Conservation (phyloP, 2,888 invertebrate genomes). For the Pandemis heparana region DNA sequence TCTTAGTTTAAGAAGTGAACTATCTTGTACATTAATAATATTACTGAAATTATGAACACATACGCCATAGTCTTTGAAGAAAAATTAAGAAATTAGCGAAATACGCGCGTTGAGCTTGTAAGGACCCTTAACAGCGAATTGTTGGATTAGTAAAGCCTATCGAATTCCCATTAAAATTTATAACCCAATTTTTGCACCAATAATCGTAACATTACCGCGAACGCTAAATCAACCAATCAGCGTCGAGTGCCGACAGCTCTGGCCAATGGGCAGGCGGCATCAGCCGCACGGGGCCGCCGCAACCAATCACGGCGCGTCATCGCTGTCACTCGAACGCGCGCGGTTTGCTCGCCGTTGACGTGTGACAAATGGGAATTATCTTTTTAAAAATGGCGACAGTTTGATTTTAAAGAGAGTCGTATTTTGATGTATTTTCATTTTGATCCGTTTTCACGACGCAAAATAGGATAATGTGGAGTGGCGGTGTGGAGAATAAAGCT, state of each 20-base stretch:
- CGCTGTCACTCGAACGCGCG: conserved; percentile 32
- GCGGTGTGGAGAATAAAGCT: too few species aligned
- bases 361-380: conserved; percentile 32
- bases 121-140: too few species aligned
- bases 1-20: too few species aligned
- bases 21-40: too few species aligned
- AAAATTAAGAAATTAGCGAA: too few species aligned
- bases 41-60: too few species aligned
- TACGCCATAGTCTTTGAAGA: too few species aligned
- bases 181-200: not conserved
- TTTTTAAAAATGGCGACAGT: conserved; percentile 21
- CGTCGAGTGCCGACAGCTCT: conserved; percentile 46
- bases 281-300: conserved; percentile 26
- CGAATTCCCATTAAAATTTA: not conserved
- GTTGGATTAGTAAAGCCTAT: too few species aligned
- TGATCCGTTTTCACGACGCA: too few species aligned
- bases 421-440: not conserved
- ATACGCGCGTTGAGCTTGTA: too few species aligned
- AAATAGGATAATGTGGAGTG: too few species aligned
- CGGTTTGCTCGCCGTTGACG: conserved; percentile 30
- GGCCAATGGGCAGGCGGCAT: conserved; percentile 44
- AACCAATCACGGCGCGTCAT: conserved; percentile 35
- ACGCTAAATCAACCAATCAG: conserved; percentile 46
- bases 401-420: not conserved
- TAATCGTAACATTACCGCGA: conserved; percentile 22